phyloP scores from a whole-genome alignment of 2,113 vertebrate species.

The Trogon surrucura region DNA sequence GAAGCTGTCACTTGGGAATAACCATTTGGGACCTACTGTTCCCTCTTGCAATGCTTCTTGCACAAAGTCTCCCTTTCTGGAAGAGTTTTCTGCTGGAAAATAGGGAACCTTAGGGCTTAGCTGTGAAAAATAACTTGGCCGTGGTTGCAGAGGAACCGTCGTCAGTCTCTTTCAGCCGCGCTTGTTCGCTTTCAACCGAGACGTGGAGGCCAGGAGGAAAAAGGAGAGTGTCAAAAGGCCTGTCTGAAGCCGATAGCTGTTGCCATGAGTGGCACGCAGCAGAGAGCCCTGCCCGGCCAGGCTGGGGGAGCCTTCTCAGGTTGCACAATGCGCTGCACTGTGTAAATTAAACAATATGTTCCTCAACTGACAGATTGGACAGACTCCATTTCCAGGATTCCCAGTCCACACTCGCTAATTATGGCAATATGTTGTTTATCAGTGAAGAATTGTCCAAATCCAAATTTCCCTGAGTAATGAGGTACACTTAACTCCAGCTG shows the following conservation, averaged over 20 bases:
- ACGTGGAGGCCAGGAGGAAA: neutral
- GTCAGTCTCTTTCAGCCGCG: accelerated
- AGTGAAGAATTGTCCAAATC: slow-evolving; percentile 56
- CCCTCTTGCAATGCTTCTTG: neutral
- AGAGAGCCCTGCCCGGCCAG: neutral
- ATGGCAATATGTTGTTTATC: slow-evolving; percentile 69
- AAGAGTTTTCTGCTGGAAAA: neutral
- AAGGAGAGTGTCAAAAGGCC: neutral
- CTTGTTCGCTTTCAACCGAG: neutral
- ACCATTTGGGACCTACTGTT: neutral
- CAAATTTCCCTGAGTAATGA: slow-evolving; percentile 69
- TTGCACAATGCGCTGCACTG: neutral
- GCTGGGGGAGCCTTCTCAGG: neutral
- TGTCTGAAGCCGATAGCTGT: neutral
- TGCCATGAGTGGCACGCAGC: neutral
- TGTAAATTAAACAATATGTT: slow-evolving; percentile 52
- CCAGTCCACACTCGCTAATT: slow-evolving; percentile 58
- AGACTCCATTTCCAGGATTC: slow-evolving; percentile 56
- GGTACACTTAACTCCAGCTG: slow-evolving; percentile 66
- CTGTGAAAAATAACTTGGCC: neutral
- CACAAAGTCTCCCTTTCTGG: neutral
- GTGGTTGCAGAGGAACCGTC: neutral
- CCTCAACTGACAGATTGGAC: slow-evolving; percentile 39
- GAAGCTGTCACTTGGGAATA: neutral
- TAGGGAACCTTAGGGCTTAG: neutral